These are phyloP conservation scores for Steinernema khuongi DNA, from an alignment of 1,140 invertebrate genomes.

Conservation along the genomic window DNA sequence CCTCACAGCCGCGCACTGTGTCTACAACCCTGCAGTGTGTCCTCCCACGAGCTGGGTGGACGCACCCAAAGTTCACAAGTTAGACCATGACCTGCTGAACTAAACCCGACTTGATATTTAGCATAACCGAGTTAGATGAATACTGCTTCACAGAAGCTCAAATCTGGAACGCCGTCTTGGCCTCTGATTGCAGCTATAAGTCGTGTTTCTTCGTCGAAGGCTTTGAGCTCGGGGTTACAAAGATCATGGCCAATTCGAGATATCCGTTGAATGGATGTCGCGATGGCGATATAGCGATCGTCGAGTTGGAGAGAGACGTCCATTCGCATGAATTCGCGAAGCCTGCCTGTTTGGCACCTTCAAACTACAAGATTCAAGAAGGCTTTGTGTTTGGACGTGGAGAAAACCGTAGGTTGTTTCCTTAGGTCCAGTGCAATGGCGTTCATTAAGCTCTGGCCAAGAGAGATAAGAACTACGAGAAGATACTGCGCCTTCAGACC, in stretches of 20 bases:
- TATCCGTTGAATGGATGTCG: neutral
- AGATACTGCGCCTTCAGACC: neutral
- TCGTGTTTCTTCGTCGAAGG: neutral
- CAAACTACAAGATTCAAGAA: neutral
- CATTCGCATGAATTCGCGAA: neutral
- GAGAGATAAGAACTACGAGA: neutral
- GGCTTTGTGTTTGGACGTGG: neutral
- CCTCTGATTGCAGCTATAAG: neutral
- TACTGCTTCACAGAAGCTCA: neutral
- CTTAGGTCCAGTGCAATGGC: neutral
- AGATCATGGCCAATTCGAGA: neutral
- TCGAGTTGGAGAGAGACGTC: neutral
- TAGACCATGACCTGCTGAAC: neutral
- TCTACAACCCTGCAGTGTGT: conserved; percentile 35
- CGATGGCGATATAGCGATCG: neutral
- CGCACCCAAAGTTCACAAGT: neutral
- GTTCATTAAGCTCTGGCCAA: neutral
- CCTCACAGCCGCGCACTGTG: conserved; percentile 61
- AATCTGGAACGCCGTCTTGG: neutral
- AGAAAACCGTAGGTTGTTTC: neutral
- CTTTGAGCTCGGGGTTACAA: neutral
- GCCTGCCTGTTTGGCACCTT: neutral
- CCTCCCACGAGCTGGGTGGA: no score
- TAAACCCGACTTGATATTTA: neutral
- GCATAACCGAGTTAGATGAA: neutral